These are phyloP conservation scores for Pipistrellus pygmaeus DNA, from an alignment of 2,797 vertebrate genomes.

Conservation along the genomic window DNA sequence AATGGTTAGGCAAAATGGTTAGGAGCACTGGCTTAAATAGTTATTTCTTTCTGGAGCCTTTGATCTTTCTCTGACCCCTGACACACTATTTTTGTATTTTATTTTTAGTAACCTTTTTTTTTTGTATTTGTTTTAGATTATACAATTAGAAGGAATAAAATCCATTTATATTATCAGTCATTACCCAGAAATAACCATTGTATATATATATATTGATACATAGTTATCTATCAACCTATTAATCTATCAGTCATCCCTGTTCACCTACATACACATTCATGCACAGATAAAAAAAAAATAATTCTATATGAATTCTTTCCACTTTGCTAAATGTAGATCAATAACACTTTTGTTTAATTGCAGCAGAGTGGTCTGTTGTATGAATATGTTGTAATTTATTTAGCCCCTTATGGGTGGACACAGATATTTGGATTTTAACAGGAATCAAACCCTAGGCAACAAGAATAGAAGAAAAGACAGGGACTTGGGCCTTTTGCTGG, in stretches of 20 bases:
- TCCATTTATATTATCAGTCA: conserved; percentile 19
- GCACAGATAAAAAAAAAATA: neutral
- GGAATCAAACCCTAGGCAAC: neutral
- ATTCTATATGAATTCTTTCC: conserved; percentile 4
- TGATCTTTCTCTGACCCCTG: conserved; percentile 7
- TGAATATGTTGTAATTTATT: conserved; percentile 1
- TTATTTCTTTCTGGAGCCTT: conserved; percentile 35
- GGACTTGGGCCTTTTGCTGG: neutral
- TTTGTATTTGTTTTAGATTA: conserved; percentile 44
- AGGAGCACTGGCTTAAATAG: conserved; percentile 15
- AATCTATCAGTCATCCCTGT: neutral
- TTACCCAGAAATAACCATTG: neutral
- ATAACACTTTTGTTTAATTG: conserved; percentile 46
- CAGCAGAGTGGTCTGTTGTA: neutral
- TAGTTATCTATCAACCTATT: neutral
- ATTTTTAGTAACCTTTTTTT: conserved; percentile 34
- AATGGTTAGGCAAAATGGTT: neutral
- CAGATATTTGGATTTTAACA: conserved; percentile 56
- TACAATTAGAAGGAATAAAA: conserved; percentile 41
- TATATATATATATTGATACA: neutral
- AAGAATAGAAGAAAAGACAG: neutral
- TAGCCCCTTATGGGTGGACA: neutral
- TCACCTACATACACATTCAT: neutral
- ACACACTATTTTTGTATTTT: neutral
- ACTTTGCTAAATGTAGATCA: conserved; percentile 43